Evolutionary conservation across 2,888 invertebrate species (phyloP).

Genomic region (Lomographa bimaculata): DNA sequence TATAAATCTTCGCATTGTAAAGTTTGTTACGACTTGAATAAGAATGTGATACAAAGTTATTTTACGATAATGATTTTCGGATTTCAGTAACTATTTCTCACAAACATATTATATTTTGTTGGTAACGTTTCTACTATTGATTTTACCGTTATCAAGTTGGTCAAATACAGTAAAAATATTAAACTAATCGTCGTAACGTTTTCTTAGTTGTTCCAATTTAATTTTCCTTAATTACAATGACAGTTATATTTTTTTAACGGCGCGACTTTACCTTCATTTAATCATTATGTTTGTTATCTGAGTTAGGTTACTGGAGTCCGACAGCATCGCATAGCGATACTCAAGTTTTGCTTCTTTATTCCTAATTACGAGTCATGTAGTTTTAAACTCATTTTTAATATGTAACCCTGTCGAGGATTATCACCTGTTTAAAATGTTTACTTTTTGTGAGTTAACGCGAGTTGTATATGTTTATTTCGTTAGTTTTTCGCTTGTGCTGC

Average conservation of each 20-base stretch:
- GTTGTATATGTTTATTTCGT: constrained; percentile 30
- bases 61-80: constrained; percentile 17
- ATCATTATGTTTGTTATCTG: too few species aligned
- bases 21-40: too few species aligned
- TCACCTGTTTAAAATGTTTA: constrained; percentile 27
- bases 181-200: too few species aligned
- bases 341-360: constrained; percentile 28
- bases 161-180: too few species aligned
- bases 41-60: constrained; percentile 19
- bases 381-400: constrained; percentile 31
- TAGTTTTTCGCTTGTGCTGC: constrained; percentile 32
- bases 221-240: too few species aligned
- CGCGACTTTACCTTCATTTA: too few species aligned
- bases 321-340: constrained; percentile 31
- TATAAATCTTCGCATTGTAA: too few species aligned
- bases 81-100: constrained; percentile 4
- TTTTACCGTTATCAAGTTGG: too few species aligned
- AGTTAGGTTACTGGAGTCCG: constrained; percentile 5
- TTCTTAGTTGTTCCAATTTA: too few species aligned
- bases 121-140: too few species aligned
- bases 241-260: too few species aligned
- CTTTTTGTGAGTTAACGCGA: constrained; percentile 30
- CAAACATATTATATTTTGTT: too few species aligned
- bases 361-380: constrained; percentile 37
- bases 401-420: constrained; percentile 26